These are phyloP conservation scores for Oscheius sp. DNA, from an alignment of 2,888 invertebrate species.

Conservation along the genomic window DNA sequence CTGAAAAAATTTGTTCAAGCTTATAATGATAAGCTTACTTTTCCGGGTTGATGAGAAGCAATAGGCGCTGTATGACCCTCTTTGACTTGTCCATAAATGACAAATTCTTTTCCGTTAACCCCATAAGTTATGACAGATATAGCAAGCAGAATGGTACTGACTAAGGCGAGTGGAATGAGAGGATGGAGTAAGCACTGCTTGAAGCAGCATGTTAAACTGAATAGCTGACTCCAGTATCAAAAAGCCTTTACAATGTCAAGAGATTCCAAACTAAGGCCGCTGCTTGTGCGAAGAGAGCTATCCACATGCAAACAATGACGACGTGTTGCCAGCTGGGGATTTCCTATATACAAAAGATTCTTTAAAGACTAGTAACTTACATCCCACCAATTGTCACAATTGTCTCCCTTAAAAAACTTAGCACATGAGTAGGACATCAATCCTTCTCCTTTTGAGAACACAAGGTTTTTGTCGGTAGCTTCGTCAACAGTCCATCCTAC, in stretches of 20 bases:
- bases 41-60: neutral
- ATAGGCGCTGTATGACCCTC: neutral
- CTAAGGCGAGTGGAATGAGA: neutral
- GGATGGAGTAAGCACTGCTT: constrained; percentile 28
- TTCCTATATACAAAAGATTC: neutral
- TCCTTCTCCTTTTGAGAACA: constrained; percentile 19
- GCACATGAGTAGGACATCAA: constrained; percentile 31
- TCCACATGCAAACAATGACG: constrained; percentile 32
- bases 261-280: constrained; percentile 23
- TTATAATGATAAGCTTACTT: neutral
- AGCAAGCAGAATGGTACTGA: constrained; percentile 18
- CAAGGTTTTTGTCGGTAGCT: neutral
- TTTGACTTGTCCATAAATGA: constrained; percentile 7
- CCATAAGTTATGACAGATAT: constrained; percentile 30
- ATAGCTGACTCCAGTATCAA: neutral
- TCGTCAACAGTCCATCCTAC: constrained; percentile 28
- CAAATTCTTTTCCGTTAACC: constrained; percentile 30
- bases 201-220: constrained; percentile 27
- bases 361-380: neutral
- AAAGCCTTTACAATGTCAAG: constrained; percentile 14
- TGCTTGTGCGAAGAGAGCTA: constrained; percentile 19
- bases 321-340: constrained; percentile 28
- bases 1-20: constrained; percentile 30
- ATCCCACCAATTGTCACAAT: constrained; percentile 28
- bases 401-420: constrained; percentile 18